Evolutionary conservation across 2,113 vertebrate species (phyloP).

Genomic region (Ranitomeya variabilis): DNA sequence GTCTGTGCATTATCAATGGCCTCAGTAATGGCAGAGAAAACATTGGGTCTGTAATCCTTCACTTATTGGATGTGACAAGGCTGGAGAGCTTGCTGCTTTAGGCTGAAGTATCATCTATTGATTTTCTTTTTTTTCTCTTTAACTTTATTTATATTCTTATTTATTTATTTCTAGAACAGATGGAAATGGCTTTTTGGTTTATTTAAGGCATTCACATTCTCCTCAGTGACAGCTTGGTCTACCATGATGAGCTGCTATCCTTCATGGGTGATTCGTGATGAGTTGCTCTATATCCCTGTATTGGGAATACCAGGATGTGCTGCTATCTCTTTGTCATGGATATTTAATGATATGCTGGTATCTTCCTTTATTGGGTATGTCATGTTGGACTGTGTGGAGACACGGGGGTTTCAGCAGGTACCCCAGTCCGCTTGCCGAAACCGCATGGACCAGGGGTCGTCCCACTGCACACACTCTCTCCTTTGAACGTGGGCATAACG

Average conservation of each 20-base stretch:
- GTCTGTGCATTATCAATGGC: constrained; percentile 33
- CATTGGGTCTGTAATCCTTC: constrained; percentile 32
- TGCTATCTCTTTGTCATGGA: neutral
- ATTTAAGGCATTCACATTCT: neutral
- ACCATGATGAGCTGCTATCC: neutral
- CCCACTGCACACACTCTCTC: too few relatives aligned
- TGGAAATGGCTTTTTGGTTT: neutral
- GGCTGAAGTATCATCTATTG: constrained; percentile 54
- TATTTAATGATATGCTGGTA: neutral
- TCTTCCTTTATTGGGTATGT: neutral
- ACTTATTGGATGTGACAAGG: constrained; percentile 22
- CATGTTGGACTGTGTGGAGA: neutral
- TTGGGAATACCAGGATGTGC: neutral
- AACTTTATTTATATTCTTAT: constrained; percentile 5
- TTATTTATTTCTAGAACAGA: constrained; percentile 4
- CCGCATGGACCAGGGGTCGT: too few relatives aligned
- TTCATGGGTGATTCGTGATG: neutral
- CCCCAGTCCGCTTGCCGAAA: too few relatives aligned
- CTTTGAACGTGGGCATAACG: too few relatives aligned
- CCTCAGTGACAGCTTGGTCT: neutral
- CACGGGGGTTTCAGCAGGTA: too few relatives aligned
- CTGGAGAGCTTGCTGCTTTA: constrained; percentile 37
- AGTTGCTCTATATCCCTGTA: neutral
- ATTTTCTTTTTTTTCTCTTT: constrained; percentile 36
- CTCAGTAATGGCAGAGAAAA: constrained; percentile 26